Conservation (phyloP, 53 echinoderm and acorn worm species). For the Paracentrotus lividus region DNA sequence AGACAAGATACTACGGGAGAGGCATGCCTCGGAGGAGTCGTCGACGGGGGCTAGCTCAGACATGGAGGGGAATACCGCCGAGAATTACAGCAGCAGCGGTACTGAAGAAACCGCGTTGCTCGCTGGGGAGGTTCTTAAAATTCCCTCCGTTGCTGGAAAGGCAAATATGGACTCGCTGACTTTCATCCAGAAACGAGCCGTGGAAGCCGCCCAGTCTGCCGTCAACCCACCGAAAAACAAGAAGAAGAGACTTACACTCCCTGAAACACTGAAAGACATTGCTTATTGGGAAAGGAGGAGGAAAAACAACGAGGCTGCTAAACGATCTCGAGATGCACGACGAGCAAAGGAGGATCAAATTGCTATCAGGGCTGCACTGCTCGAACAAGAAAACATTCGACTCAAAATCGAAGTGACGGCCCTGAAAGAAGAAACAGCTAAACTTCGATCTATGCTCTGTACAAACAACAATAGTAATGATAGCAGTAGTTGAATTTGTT, state of each 20-base stretch:
- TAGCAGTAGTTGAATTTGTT: conserved; percentile 13
- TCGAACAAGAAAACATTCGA: conserved; percentile 95
- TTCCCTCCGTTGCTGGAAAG: conserved; percentile 1
- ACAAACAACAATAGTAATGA: conserved; percentile 76
- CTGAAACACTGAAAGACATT: conserved; percentile 84
- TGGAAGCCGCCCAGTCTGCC: conserved; percentile 65
- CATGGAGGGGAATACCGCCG: conserved; percentile 45
- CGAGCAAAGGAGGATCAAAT: conserved; percentile 97
- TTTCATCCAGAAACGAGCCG: conserved; percentile 60
- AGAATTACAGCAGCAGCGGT: conserved; percentile 61
- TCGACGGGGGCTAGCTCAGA: conserved; percentile 29
- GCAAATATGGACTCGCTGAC: conserved; percentile 22
- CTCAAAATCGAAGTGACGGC: conserved; percentile 89
- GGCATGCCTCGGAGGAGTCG: conserved; percentile 65
- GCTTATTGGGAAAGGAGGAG: conserved; percentile 96
- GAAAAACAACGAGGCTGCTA: conserved; percentile 98
- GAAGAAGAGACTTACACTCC: conserved; percentile 79
- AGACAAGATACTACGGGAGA: conserved; percentile 86
- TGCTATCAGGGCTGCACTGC: conserved; percentile 93
- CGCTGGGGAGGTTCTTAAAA: conserved; percentile 51
- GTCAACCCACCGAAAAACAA: conserved; percentile 69
- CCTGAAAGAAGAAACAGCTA: conserved; percentile 88
- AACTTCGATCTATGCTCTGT: conserved; percentile 83
- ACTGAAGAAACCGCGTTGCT: neutral
- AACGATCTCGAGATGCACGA: conserved; percentile 93